These are phyloP conservation scores for Hyla sarda DNA, from an alignment of 2,113 vertebrate species.

Conservation along the genomic window DNA sequence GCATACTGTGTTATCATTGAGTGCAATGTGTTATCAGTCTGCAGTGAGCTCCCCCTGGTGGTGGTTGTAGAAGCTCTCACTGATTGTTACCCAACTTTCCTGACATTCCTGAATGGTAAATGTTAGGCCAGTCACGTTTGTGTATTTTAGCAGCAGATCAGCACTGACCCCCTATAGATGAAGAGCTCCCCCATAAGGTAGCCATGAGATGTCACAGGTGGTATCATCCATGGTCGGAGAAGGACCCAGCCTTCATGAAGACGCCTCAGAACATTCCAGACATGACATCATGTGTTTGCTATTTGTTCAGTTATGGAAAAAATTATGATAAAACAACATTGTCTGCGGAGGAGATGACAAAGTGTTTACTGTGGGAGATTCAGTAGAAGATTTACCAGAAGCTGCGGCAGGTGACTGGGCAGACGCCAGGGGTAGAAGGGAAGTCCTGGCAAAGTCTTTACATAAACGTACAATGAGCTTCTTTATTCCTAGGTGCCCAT, in stretches of 20 bases:
- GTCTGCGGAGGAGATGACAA: not conserved
- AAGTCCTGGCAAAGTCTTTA: not conserved
- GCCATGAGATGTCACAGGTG: not conserved
- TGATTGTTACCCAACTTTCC: too few species aligned
- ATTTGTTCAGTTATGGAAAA: slow-evolving; percentile 6
- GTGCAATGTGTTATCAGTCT: not conserved
- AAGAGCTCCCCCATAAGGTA: not conserved
- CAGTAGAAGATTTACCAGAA: not conserved
- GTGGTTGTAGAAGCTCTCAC: too few species aligned
- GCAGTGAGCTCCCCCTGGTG: not conserved
- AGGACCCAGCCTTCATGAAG: not conserved
- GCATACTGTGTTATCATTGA: not conserved
- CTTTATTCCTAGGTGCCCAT: not conserved
- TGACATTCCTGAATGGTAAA: too few species aligned
- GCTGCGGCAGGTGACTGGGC: not conserved
- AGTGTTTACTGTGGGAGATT: slow-evolving; percentile 1
- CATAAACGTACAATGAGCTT: not conserved
- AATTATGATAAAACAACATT: not conserved
- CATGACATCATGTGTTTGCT: slow-evolving; percentile 12
- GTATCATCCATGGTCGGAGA: not conserved
- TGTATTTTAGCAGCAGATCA: too few species aligned
- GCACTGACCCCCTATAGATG: too few species aligned
- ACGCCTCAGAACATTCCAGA: not conserved
- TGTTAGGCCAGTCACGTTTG: too few species aligned
- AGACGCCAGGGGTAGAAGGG: not conserved